Percentiles rank a stretch among this genome's conserved stretches.
phyloP scores from a whole-genome alignment of 1,140 invertebrate genomes.

The Calycopis cecrops region DNA sequence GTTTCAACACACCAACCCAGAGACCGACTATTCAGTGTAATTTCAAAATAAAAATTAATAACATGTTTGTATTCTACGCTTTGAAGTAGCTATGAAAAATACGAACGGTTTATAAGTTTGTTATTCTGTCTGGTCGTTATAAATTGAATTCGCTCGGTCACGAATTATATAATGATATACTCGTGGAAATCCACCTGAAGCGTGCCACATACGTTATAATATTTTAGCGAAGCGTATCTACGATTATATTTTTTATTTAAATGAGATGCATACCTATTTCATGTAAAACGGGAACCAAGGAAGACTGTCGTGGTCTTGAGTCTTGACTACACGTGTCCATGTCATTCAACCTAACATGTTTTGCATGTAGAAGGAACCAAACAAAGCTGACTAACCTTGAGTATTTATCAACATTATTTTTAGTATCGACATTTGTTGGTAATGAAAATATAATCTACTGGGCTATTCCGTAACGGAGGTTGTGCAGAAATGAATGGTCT shows the following conservation, averaged over 20 bases:
- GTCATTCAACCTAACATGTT: conserved; percentile 30
- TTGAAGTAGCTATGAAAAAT: conserved; percentile 6
- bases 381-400: conserved; percentile 12
- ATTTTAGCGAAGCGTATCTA: conserved; percentile 30
- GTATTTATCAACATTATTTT: conserved; percentile 9
- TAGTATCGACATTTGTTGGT: not conserved
- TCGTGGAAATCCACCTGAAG: conserved; percentile 21
- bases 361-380: conserved; percentile 12
- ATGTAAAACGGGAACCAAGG: conserved; percentile 35
- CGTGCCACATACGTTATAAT: conserved; percentile 19
- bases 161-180: conserved; percentile 5
- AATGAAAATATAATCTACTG: not conserved
- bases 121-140: conserved; percentile 8
- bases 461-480: too few relatives aligned
- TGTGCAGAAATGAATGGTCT: too few relatives aligned
- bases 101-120: not conserved
- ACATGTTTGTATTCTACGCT: not conserved
- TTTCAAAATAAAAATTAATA: not conserved
- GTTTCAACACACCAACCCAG: not conserved
- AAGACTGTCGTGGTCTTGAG: too few relatives aligned
- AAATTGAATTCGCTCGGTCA: not conserved
- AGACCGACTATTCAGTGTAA: too few relatives aligned
- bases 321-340: conserved; percentile 39
- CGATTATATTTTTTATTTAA: conserved; percentile 45
- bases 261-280: conserved; percentile 33